These are phyloP conservation scores for Zele albiditarsus DNA, from an alignment of 2,888 invertebrate species.

Conservation along the genomic window DNA sequence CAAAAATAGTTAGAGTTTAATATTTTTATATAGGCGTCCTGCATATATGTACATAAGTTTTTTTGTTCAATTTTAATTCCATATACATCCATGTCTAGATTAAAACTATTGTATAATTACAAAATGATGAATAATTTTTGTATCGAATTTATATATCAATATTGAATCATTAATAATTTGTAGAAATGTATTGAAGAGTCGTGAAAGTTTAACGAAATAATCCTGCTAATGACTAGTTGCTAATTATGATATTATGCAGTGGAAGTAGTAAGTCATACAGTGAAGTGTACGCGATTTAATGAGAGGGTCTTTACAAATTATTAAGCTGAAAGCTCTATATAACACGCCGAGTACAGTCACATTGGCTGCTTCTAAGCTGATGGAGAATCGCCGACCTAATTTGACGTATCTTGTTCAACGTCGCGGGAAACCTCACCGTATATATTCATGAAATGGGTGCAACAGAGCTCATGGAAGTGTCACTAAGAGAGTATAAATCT, in stretches of 20 bases:
- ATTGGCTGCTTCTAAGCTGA: not conserved
- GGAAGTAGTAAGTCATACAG: not conserved
- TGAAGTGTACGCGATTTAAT: not conserved
- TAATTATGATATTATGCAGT: not conserved
- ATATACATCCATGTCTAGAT: too few species aligned
- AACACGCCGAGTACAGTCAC: not conserved
- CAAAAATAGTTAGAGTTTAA: conserved; percentile 1
- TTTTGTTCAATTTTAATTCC: too few species aligned
- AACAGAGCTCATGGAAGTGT: not conserved
- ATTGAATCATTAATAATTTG: too few species aligned
- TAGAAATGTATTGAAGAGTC: too few species aligned
- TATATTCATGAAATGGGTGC: not conserved
- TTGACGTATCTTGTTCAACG: not conserved
- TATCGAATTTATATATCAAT: too few species aligned
- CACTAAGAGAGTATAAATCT: not conserved
- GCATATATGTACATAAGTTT: not conserved
- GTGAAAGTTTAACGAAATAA: not conserved
- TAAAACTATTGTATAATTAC: too few species aligned
- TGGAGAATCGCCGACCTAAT: not conserved
- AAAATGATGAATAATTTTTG: too few species aligned
- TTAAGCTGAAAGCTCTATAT: not conserved
- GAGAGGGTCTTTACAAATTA: not conserved
- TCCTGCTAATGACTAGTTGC: not conserved
- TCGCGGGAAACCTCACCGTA: not conserved
- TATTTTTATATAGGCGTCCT: not conserved